A percentile compares a stretch with the other conserved stretches of the same genome.
Conservation (phyloP, 2,113 vertebrate genomes). For the Dromiciops gliroides region DNA sequence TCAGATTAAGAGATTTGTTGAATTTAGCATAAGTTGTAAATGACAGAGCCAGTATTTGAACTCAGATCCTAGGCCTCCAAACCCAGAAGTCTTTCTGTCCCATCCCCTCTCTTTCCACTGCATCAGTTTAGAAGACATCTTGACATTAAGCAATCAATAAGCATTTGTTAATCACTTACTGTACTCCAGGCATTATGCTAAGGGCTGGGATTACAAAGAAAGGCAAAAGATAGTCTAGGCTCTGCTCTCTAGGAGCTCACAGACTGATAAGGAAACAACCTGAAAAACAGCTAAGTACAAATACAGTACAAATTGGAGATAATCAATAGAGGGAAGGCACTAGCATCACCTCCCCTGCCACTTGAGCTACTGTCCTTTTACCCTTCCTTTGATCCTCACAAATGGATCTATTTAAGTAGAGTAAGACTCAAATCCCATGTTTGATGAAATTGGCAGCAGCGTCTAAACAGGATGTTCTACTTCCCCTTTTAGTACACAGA, state of each 20-base stretch:
- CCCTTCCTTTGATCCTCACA: conserved; percentile 26
- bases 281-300: background rate
- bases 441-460: conserved; percentile 13
- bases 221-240: background rate
- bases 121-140: background rate
- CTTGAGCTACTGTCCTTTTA: background rate
- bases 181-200: background rate
- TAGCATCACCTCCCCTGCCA: background rate
- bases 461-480: conserved; percentile 26
- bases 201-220: background rate
- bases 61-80: background rate
- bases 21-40: background rate
- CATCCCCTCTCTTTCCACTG: background rate
- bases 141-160: background rate
- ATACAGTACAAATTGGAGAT: background rate
- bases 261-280: background rate
- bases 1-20: background rate
- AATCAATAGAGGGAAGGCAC: background rate
- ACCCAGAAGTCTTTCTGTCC: background rate
- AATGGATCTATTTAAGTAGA: conserved; percentile 41
- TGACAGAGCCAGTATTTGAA: background rate
- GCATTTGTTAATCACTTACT: background rate
- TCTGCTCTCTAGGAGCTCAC: background rate
- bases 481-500: conserved; percentile 22
- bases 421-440: conserved; percentile 16